Base-by-base conservation (phyloP, 1,140 invertebrate species). In the Diachasmimorpha longicaudata region DNA sequence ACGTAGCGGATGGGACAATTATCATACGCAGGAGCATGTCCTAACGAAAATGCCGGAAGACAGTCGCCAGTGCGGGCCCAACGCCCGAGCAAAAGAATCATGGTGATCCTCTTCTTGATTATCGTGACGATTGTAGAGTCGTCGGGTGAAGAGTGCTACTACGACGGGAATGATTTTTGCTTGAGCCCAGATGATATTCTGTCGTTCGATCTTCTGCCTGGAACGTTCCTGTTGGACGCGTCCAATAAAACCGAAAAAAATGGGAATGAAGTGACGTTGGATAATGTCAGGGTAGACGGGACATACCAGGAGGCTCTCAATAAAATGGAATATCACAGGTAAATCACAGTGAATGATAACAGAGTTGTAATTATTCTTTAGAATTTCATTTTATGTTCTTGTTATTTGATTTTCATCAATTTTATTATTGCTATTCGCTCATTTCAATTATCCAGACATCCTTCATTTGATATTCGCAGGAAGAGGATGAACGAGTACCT, bases 401-500 rank as follows among this genome's bases (percentile, higher is more conserved):
- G 6, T 31, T 31, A 31, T 31, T 48, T 77, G 13, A 37, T n/a
- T 52, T 67, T 23, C 48, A 25, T 70, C 9, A 75, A 74, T 74
- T 73, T 6, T 31, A 31, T 31, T 31, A 3, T 31, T 31, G 6
- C 6, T 31, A 31, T 31, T 31, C 6, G n/a, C n/a, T n/a, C n/a
- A n/a, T n/a, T n/a, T n/a, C n/a, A n/a, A n/a, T n/a, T n/a, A n/a
- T n/a, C n/a, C n/a, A n/a, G n/a, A n/a, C n/a, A n/a, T n/a, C n/a
- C n/a, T 31, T 31, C 31, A 31, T 31, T 31, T 31, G 31, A 2
- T 31, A 3, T 3, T 6, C 31, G 31, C 77, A 94, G 93, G 80
- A 91, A 91, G 83, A 92, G 91, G 88, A 94, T 94, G 92, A 93
- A 93, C 80, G 93, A 94, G 81, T 94, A 93, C 85, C 87, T 93